Base-by-base conservation (phyloP, 1,140 invertebrate genomes). In the Calephelis virginiensis region DNA sequence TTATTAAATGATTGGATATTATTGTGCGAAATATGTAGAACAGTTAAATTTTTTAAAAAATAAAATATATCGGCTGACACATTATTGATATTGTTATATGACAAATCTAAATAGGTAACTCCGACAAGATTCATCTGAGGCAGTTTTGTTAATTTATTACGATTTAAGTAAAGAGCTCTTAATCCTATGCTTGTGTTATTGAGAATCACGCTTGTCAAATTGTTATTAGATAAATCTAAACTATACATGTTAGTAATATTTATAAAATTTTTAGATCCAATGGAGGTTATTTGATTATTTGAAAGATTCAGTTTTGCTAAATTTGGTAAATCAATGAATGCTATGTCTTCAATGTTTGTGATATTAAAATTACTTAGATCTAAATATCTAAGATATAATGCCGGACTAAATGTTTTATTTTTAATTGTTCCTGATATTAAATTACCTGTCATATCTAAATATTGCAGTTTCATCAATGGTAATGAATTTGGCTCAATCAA, bases 141-240 rank as follows among this genome's bases (percentile, higher is more conserved):
- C 38, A 87, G 66, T 14, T 71, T 68, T 61, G 68, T 71, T 7
- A 89, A 60, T 12, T 72, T 70, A 67, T 89, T 89, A 45, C 84
- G 79, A 59, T 80, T 81, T 67, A 89, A 67, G 68, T 83, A 83
- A 8, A 87, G 8, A 28, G 79, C 80, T 69, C 76, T 81, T 7
- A 87, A 67, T 65, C 75, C 77, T 48, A 43, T 68, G 38, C 82
- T 56, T 12, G 63, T 73, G 60, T 70, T 75, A 17, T 71, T 75
- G 8, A 87, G 48, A 53, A 71, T 43, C 17, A 87, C 68, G 17
- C 69, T 46, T 37, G 37, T 68, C 45, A 89, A 60, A 53, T 66
- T 50, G 67, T 89, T 89, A 43, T 76, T 56, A 11, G 86, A 89
- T 40, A 89, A 14, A 69, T 89, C 85, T 67, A 89, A 76, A 60